Percentiles rank a stretch among this genome's conserved stretches.
These are phyloP conservation scores for Nannoperca obscura DNA, from an alignment of 2,797 vertebrate species.

Conservation along the genomic window DNA sequence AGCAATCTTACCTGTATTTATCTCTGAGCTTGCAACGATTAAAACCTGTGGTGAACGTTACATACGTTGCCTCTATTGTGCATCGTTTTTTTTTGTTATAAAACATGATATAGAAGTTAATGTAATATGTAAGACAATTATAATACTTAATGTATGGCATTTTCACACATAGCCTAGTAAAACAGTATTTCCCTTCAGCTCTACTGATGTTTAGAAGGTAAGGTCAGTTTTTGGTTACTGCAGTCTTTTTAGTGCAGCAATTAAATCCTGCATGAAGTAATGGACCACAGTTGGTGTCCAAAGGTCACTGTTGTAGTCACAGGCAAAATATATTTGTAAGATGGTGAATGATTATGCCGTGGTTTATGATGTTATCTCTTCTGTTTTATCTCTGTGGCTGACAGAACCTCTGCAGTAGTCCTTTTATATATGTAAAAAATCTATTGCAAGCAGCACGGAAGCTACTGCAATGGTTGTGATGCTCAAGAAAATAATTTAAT, in stretches of 20 bases:
- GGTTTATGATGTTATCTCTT: slow-evolving; percentile 25
- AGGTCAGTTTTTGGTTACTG: slow-evolving; percentile 34
- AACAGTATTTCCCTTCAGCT: slow-evolving; percentile 23
- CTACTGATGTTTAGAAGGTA: slow-evolving; percentile 9
- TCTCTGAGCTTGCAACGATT: slow-evolving; percentile 11
- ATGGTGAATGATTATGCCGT: slow-evolving; percentile 25
- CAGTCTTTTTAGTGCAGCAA: slow-evolving; percentile 32
- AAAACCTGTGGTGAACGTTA: slow-evolving; percentile 6
- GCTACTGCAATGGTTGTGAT: background rate
- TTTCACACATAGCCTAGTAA: slow-evolving; percentile 4
- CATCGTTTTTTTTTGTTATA: background rate
- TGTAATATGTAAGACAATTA: background rate
- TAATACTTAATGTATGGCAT: background rate
- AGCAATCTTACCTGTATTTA: slow-evolving; percentile 5
- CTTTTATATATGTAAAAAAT: background rate
- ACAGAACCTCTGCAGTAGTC: background rate
- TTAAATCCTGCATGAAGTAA: slow-evolving; percentile 30
- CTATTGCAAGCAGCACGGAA: background rate
- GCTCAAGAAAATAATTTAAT: slow-evolving; percentile 12
- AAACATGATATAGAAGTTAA: background rate
- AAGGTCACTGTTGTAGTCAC: slow-evolving; percentile 36
- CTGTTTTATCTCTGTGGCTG: slow-evolving; percentile 10
- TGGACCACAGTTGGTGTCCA: slow-evolving; percentile 15
- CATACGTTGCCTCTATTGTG: background rate
- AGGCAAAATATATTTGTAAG: slow-evolving; percentile 34